Evolutionary conservation across 2,888 invertebrate species (phyloP).

Genomic region (Rhabditoides inermis): DNA sequence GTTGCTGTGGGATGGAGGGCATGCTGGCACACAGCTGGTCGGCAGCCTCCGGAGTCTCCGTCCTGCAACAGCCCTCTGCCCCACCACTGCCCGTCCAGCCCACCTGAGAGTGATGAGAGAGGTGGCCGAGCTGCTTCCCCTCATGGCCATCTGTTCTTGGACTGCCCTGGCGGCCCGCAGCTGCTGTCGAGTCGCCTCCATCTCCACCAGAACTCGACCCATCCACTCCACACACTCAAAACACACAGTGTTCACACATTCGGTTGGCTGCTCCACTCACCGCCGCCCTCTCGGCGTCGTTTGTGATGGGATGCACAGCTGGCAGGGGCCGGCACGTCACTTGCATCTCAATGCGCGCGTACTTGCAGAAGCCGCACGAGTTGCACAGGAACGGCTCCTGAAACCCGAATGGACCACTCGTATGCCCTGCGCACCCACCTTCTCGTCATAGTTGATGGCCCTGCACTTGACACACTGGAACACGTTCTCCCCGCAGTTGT

Average conservation of each 20-base stretch:
- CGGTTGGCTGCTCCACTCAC: constrained; percentile 19
- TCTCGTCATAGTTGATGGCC: constrained; percentile 96
- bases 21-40: neutral
- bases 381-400: constrained; percentile 91
- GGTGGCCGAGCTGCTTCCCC: too few species aligned
- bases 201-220: constrained; percentile 80
- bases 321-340: constrained; percentile 82
- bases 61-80: constrained; percentile 10
- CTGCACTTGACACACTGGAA: constrained; percentile 97
- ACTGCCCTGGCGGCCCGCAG: constrained; percentile 80
- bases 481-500: constrained; percentile 93
- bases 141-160: too few species aligned
- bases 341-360: constrained; percentile 94
- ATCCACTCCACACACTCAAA: constrained; percentile 62
- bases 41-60: neutral
- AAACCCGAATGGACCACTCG: neutral
- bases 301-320: constrained; percentile 89
- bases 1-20: too few species aligned
- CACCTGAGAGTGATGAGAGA: constrained; percentile 13
- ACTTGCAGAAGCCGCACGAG: constrained; percentile 97
- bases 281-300: constrained; percentile 84
- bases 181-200: constrained; percentile 84
- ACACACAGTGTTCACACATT: constrained; percentile 8
- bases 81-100: constrained; percentile 20
- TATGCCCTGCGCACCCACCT: constrained; percentile 51